These are phyloP conservation scores for Cercopithecus mona DNA, from an alignment of 2,113 vertebrate genomes.

Conservation along the genomic window DNA sequence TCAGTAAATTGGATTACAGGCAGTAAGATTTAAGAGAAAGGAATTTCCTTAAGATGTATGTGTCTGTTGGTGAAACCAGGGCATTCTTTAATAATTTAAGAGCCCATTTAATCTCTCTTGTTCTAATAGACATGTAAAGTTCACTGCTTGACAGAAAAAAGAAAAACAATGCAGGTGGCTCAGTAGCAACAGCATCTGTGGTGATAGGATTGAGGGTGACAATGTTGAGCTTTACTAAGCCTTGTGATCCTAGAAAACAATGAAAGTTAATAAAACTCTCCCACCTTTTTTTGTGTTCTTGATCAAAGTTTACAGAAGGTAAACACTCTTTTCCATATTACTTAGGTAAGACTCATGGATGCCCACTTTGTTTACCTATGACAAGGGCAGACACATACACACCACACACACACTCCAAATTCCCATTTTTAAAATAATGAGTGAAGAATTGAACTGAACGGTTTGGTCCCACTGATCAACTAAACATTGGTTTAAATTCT, in stretches of 20 bases:
- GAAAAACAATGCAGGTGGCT: background rate
- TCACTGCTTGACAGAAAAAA: background rate
- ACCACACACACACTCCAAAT: background rate
- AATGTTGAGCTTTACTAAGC: background rate
- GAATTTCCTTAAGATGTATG: background rate
- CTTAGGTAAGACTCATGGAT: background rate
- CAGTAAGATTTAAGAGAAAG: background rate
- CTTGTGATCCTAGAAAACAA: background rate
- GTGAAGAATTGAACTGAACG: background rate
- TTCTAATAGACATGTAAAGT: background rate
- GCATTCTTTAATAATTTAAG: background rate
- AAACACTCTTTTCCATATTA: background rate
- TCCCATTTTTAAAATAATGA: background rate
- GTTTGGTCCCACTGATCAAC: background rate
- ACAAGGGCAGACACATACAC: background rate
- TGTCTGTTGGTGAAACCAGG: background rate
- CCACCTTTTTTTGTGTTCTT: background rate
- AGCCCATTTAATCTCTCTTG: background rate
- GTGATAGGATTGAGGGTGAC: background rate
- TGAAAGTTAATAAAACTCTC: background rate
- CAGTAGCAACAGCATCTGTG: background rate
- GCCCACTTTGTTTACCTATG: background rate
- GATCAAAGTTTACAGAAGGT: background rate
- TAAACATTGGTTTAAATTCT: background rate
- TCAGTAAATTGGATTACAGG: background rate